phyloP scores from a whole-genome alignment of 2,113 vertebrate species.

The Anguilla rostrata region DNA sequence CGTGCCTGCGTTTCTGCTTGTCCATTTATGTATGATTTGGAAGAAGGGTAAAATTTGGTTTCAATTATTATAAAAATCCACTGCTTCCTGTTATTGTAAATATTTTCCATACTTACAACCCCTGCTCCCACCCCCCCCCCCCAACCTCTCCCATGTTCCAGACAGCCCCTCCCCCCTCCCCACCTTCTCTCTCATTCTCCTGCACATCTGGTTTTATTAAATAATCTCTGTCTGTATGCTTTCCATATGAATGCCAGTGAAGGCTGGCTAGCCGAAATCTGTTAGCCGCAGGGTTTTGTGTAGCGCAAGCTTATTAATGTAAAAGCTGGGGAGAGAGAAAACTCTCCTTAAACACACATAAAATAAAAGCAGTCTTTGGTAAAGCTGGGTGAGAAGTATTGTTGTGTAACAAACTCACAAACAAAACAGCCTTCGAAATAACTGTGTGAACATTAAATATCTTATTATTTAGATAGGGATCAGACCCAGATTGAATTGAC shows the following conservation, averaged over 20 bases:
- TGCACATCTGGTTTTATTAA: not conserved
- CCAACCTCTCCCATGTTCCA: constrained; percentile 32
- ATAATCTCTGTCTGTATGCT: not conserved
- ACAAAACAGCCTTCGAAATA: too few relatives aligned
- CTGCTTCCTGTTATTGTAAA: constrained; percentile 63
- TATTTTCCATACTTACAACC: constrained; percentile 49
- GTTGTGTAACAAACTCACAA: too few relatives aligned
- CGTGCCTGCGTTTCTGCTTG: not conserved
- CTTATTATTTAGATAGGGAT: too few relatives aligned
- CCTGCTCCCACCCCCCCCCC: constrained; percentile 35
- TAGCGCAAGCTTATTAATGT: not conserved
- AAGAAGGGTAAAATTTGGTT: constrained; percentile 45
- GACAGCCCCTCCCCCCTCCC: not conserved
- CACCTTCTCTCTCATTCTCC: constrained; percentile 13
- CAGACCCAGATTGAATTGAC: too few relatives aligned
- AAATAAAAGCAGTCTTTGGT: not conserved
- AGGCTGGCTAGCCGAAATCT: not conserved
- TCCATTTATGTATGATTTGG: not conserved
- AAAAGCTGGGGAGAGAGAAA: not conserved
- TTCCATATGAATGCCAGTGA: not conserved
- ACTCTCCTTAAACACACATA: not conserved
- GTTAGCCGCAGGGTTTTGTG: not conserved
- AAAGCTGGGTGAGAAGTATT: too few relatives aligned
- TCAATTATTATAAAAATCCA: constrained; percentile 52
- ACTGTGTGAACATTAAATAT: too few relatives aligned